Conservation (phyloP, 2,888 invertebrate genomes). For the Oligia latruncula region DNA sequence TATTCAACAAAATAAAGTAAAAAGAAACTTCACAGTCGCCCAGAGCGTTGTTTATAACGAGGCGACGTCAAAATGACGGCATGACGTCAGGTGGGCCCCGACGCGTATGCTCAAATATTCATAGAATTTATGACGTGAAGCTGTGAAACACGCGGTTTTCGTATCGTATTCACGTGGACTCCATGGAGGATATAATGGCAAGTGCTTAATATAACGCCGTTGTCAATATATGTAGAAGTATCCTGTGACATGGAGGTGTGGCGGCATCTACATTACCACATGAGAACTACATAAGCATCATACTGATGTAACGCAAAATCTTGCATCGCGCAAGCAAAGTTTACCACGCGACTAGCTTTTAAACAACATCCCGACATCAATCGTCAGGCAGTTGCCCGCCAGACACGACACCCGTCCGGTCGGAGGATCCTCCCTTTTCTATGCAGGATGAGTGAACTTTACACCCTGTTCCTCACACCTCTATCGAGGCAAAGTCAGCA, state of each 20-base stretch:
- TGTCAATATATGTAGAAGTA: background rate
- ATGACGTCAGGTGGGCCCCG: slow-evolving; percentile 54
- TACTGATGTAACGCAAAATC: background rate
- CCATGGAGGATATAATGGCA: background rate
- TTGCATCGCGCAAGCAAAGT: background rate
- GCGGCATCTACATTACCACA: background rate
- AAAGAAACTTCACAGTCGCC: background rate
- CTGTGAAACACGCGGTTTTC: slow-evolving; percentile 12
- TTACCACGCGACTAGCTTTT: too few species aligned
- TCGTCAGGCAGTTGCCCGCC: background rate
- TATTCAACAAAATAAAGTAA: slow-evolving; percentile 4
- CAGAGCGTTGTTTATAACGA: slow-evolving; percentile 43
- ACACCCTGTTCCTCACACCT: background rate
- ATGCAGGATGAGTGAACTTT: background rate
- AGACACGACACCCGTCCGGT: background rate
- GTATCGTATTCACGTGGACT: background rate
- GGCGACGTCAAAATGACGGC: slow-evolving; percentile 63
- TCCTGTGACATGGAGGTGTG: background rate
- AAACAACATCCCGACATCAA: too few species aligned
- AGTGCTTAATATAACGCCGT: too few species aligned
- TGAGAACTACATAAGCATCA: background rate
- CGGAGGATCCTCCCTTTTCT: background rate
- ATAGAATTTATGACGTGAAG: slow-evolving; percentile 56
- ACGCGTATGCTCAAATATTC: slow-evolving; percentile 56
- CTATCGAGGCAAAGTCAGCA: background rate